A percentile compares a stretch with the other conserved stretches of the same genome.
These are phyloP conservation scores for Psittacula cyanocephala DNA, from an alignment of 2,113 vertebrate genomes.

Conservation along the genomic window DNA sequence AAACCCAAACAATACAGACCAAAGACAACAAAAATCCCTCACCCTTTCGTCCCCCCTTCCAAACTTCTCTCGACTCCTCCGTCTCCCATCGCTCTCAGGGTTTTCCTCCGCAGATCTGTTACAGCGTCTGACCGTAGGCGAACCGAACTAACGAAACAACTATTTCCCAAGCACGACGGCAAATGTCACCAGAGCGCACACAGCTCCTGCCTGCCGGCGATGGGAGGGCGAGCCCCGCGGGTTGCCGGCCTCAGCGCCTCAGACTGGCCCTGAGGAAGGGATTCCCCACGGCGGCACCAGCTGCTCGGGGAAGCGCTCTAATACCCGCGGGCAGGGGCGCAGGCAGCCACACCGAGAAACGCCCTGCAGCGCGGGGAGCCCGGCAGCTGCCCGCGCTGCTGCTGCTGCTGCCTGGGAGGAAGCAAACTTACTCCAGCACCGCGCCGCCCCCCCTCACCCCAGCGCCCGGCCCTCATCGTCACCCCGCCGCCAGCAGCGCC, in stretches of 20 bases:
- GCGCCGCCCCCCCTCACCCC: neutral
- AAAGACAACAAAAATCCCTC: slow-evolving; percentile 25
- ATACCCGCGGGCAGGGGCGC: neutral
- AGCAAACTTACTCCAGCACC: neutral
- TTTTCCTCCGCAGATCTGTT: neutral
- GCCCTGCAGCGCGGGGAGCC: neutral
- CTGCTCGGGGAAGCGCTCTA: neutral
- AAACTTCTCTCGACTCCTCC: slow-evolving; percentile 24
- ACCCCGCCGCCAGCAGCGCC: neutral
- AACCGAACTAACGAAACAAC: neutral
- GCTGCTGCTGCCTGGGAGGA: neutral
- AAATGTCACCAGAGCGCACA: neutral
- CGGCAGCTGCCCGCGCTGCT: neutral
- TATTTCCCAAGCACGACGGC: neutral
- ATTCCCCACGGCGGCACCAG: neutral
- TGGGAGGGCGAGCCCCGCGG: neutral
- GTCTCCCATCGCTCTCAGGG: neutral
- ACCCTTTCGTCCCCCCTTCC: slow-evolving; percentile 42
- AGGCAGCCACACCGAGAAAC: neutral
- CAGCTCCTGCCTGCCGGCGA: neutral
- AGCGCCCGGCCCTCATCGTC: neutral
- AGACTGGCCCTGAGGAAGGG: neutral
- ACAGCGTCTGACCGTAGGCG: neutral
- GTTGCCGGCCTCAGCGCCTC: neutral
- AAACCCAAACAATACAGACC: slow-evolving; percentile 9